Evolutionary conservation across 2,797 vertebrate genomes (phyloP), one percentile per base, ranked within the genome.

Genomic region (Oreochromis mossambicus): DNA sequence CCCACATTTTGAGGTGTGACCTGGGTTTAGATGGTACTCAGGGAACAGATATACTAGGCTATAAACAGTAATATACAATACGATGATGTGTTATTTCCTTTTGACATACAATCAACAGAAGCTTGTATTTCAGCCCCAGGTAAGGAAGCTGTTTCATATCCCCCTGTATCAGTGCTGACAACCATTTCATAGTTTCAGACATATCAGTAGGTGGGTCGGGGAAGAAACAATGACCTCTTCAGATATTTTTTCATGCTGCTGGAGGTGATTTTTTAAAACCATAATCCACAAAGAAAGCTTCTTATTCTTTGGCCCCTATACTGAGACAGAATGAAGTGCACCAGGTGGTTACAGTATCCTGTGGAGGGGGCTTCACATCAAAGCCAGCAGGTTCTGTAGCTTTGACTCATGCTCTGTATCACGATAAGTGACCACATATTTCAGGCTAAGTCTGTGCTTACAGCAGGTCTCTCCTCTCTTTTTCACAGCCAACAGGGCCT

Each of bases 61-160:
- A 75, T 85, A 29, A 89, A 91, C 76, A 82, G 21, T 63, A 83
- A 56, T 56, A 48, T 81, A 55, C 51, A 41, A 8, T 7, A 7
- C 10, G 6, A 54, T 79, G 21, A 54, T 21, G 12, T 77, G 19
- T 36, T 66, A 77, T 83, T 85, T 80, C 66, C 80, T 80, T 50
- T 85, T 77, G 52, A 89, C 89, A 89, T 80, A 78, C 63, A 79
- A 83, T 86, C 83, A 87, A 90, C 86, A 61, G 76, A 32, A 55
- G 79, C 52, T 80, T 85, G 61, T 56, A 32, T 83, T 86, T 76
- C 77, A 78, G 83, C 80, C 77, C 9, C 36, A 84, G 78, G 82
- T 91, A 48, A 83, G 41, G 46, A 17, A 78, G 54, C 38, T 46
- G 17, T 63, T 70, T 63, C 3, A 41, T 83, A 41, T 66, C 19